phyloP scores from a whole-genome alignment of 2,888 invertebrate species.

The Eupeodes latifasciatus region DNA sequence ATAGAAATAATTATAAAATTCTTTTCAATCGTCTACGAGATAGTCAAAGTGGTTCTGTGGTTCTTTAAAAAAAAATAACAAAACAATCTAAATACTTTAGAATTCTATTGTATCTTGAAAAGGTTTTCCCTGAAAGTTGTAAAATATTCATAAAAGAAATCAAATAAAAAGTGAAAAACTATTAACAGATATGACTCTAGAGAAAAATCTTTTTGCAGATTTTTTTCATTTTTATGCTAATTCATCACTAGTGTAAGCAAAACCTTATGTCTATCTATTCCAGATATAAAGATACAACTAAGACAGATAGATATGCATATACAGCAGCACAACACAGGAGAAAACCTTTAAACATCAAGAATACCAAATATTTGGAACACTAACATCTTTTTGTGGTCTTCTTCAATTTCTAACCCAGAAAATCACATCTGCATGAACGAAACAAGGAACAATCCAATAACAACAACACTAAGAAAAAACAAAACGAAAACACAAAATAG shows the following conservation, averaged over 20 bases:
- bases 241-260: conserved; percentile 45
- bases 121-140: neutral
- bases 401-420: conserved; percentile 68
- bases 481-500: neutral
- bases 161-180: conserved; percentile 26
- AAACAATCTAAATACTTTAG: neutral
- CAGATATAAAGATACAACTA: neutral
- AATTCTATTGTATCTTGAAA: neutral
- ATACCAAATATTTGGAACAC: conserved; percentile 63
- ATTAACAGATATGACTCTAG: conserved; percentile 28
- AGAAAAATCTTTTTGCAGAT: conserved; percentile 16
- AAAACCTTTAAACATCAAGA: conserved; percentile 19
- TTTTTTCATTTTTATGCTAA: conserved; percentile 57
- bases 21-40: neutral
- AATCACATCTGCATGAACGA: conserved; percentile 73
- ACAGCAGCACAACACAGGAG: neutral
- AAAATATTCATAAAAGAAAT: neutral
- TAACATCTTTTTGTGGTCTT: conserved; percentile 43
- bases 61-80: neutral
- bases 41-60: neutral
- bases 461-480: conserved; percentile 18
- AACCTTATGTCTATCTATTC: conserved; percentile 32
- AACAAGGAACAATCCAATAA: conserved; percentile 28
- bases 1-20: neutral
- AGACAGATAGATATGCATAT: neutral